phyloP scores from a whole-genome alignment of 2,113 vertebrate genomes.

The Sprattus sprattus region DNA sequence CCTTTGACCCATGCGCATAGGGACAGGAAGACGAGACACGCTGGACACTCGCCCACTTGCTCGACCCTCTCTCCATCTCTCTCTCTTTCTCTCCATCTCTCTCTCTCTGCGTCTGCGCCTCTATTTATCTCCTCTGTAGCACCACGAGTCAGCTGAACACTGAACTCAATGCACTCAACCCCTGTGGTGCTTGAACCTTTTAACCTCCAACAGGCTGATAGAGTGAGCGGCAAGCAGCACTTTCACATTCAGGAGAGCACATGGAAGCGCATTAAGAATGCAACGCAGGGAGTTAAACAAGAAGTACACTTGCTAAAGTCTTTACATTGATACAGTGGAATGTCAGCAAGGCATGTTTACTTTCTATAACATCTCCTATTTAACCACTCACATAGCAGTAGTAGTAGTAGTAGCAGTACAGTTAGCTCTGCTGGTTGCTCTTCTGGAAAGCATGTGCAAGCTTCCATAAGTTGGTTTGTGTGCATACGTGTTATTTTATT shows the following conservation, averaged over 20 bases:
- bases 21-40: not conserved
- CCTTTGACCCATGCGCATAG: not conserved
- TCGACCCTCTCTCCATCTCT: not conserved
- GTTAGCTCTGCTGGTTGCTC: not conserved
- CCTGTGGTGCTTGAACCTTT: slow-evolving; percentile 18
- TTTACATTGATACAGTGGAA: not conserved
- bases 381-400: not conserved
- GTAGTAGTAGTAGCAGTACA: not conserved
- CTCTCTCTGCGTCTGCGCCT: not conserved
- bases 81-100: not conserved
- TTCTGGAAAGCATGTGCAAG: not conserved
- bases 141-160: not conserved
- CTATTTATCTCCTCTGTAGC: not conserved
- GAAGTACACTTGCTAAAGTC: too few species aligned
- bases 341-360: not conserved
- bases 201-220: not conserved
- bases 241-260: not conserved
- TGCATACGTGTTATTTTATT: not conserved
- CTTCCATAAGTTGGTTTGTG: not conserved
- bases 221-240: not conserved
- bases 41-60: not conserved
- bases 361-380: not conserved
- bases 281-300: not conserved
- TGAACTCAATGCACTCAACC: slow-evolving; percentile 34
- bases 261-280: not conserved